A percentile compares a stretch with the other conserved stretches of the same genome.
Evolutionary conservation across 2,888 invertebrate species (phyloP).

Genomic region (Amphipyra tragopoginis): DNA sequence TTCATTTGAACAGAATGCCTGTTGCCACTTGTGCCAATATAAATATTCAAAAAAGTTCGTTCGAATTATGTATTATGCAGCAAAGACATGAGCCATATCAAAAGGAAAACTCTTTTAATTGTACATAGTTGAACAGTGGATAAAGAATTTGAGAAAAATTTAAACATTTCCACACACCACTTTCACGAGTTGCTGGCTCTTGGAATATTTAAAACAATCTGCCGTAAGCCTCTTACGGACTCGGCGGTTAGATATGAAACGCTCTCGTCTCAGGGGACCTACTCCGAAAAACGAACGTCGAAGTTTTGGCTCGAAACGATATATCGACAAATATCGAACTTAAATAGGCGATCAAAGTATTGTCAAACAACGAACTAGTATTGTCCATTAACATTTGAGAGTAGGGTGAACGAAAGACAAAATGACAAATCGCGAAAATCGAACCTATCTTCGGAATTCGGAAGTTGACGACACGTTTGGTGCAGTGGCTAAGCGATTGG

Average conservation of each 20-base stretch:
- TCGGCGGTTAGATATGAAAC: slow-evolving; percentile 13
- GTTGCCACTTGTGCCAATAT: slow-evolving; percentile 3
- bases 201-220: slow-evolving; percentile 27
- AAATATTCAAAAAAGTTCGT: neutral
- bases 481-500: no score
- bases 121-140: neutral
- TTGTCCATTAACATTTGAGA: no score
- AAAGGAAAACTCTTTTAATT: neutral
- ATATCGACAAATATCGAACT: no score
- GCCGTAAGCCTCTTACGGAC: slow-evolving; percentile 38
- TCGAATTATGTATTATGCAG: neutral
- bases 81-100: neutral
- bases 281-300: no score
- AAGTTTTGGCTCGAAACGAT: no score
- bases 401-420: no score
- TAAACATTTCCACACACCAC: slow-evolving; percentile 2
- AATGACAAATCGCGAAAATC: no score
- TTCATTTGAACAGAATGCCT: neutral
- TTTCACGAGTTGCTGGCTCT: neutral
- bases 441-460: no score
- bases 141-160: neutral
- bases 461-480: no score
- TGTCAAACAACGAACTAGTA: no score
- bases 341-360: no score
- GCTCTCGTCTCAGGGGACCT: no score